Percentiles rank a stretch among this genome's conserved stretches.
These are phyloP conservation scores for Neuroscelio doddi DNA, from an alignment of 2,888 invertebrate species.

Conservation along the genomic window DNA sequence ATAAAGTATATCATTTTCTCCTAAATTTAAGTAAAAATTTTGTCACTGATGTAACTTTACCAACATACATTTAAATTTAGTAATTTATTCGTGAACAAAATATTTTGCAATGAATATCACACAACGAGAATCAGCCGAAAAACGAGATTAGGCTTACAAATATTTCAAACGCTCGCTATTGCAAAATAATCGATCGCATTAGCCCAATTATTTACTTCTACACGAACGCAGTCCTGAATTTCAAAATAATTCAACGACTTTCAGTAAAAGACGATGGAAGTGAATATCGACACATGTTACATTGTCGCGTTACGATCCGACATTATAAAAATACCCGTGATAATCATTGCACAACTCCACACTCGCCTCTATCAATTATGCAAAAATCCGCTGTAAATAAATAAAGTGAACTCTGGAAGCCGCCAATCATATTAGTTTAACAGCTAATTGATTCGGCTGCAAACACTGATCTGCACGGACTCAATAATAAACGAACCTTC, in stretches of 20 bases:
- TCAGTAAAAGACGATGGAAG: too few relatives aligned
- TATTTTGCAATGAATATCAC: too few relatives aligned
- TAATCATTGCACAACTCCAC: neutral
- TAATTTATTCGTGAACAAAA: too few relatives aligned
- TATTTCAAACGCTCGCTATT: conserved; percentile 16
- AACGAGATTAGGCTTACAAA: conserved; percentile 20
- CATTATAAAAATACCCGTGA: conserved; percentile 24
- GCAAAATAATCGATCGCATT: conserved; percentile 27
- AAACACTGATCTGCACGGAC: conserved; percentile 19
- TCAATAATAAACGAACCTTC: conserved; percentile 34
- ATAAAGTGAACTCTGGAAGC: conserved; percentile 4
- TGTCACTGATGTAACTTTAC: too few relatives aligned
- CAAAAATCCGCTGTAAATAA: conserved; percentile 24
- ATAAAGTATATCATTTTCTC: too few relatives aligned
- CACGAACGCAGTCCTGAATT: conserved; percentile 9
- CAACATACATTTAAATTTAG: too few relatives aligned
- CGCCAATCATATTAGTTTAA: conserved; percentile 16
- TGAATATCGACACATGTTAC: neutral
- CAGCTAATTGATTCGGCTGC: conserved; percentile 33
- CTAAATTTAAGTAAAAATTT: too few relatives aligned
- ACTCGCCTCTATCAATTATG: conserved; percentile 25
- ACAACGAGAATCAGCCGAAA: neutral
- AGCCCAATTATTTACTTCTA: conserved; percentile 26
- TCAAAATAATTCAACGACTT: conserved; percentile 21
- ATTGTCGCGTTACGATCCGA: neutral